Conservation (phyloP, 1,140 invertebrate genomes). For the Pogonus chalceus region DNA sequence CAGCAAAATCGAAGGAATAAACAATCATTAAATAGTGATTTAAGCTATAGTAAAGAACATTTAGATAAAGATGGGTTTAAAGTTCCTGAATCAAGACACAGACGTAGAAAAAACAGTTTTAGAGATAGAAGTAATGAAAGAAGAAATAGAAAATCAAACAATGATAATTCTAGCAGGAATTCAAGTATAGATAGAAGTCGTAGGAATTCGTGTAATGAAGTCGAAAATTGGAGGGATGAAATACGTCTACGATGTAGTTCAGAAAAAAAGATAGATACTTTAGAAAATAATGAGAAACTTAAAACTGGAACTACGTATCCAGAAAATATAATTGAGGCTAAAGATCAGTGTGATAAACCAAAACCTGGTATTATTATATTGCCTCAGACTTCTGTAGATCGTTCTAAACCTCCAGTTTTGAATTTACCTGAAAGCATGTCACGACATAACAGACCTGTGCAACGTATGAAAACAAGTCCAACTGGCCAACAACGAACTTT, state of each 20-base stretch:
- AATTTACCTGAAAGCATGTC: conserved; percentile 31
- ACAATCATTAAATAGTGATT: not conserved
- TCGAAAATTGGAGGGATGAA: conserved; percentile 7
- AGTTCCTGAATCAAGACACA: conserved; percentile 21
- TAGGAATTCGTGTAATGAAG: conserved; percentile 9
- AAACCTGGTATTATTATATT: not conserved
- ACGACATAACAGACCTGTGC: conserved; percentile 5
- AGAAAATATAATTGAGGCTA: too few species aligned
- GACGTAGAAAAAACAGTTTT: conserved; percentile 19
- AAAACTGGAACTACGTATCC: not conserved
- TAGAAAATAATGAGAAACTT: not conserved
- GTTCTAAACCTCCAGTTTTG: conserved; percentile 33
- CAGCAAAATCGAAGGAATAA: conserved; percentile 13
- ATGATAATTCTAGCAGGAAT: conserved; percentile 22
- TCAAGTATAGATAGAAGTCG: conserved; percentile 27
- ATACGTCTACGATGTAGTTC: not conserved
- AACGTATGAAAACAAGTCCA: conserved; percentile 25
- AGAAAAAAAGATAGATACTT: not conserved
- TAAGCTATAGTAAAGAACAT: not conserved
- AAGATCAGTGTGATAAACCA: too few species aligned
- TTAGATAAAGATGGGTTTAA: conserved; percentile 19
- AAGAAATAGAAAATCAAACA: conserved; percentile 19
- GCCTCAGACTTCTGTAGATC: conserved; percentile 18
- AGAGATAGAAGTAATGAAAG: conserved; percentile 27
- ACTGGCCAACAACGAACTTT: conserved; percentile 40